Evolutionary conservation across 1,140 invertebrate species (phyloP), one percentile per base, ranked within the genome.

Genomic region (Lasaia peninsularis): DNA sequence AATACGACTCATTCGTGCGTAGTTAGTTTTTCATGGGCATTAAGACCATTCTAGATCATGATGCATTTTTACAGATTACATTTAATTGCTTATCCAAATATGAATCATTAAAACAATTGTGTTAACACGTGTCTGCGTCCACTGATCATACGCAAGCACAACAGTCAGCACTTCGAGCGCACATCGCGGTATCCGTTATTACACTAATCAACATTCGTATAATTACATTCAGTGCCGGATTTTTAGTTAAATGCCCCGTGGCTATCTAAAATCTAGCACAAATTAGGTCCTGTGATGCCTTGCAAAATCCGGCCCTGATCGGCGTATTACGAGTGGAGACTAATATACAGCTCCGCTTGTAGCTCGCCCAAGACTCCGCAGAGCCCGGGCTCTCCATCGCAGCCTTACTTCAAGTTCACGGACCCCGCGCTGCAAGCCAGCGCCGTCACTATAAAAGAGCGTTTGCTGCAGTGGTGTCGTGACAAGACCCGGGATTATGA

Each of bases 401-500:
- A 80, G 75, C 92, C 92, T 75, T 92, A 94, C 74, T 96, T 96
- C 93, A 94, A 94, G 93, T 96, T 96, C 91, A 96, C 95, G 79
- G 95, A 96, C 91, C 93, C 94, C 74, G 92, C 93, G 84, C 92
- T 97, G 88, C 93, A 93, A 88, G 92, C 95, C 86, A 97, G 95
- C 90, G 96, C 97, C 67, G 94, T 93, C 86, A 95, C 96, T 89
- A 97, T 98, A 89, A 99, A 99, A 93, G 96, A 98, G 86, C 94
- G 97, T 89, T 92, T 99, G 75, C 93, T 99, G 86, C 93, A 95
- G 83, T 99, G 98, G 98, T 97, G 96, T 91, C 96, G 97, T 90
- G 94, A 95, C 89, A 98, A 98, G 92, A 98, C 97, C 70, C 93
- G 94, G 91, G 97, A 97, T 89, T 99, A 99, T 90, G 94, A 98